Evolutionary conservation across 2,113 vertebrate species (phyloP), one percentile per base, ranked within the genome.

Genomic region (Syngnathus typhle): DNA sequence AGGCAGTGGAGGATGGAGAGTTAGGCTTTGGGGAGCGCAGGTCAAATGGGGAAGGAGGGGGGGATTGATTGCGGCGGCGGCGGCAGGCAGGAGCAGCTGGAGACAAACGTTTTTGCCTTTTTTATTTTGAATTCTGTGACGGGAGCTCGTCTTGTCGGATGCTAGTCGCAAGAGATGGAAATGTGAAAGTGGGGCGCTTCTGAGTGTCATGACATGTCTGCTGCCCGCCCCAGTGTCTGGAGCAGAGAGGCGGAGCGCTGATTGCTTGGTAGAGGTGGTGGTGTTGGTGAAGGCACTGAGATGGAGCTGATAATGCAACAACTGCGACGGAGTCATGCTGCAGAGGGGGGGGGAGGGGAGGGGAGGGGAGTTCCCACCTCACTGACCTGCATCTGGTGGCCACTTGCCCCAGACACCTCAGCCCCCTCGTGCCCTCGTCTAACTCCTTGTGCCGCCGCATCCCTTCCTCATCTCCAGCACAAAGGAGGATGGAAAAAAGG

Each of bases 361-460:
- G 61, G 13, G 19, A 4, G 23, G 44, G 43, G 64, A 77, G 52
- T 67, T 87, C 83, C 83, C 79, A 89, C 81, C 81, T 84, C 83
- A 81, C 70, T 90, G 87, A 89, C 87, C 88, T 88, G 84, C 75
- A 79, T 85, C 77, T 83, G 86, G 80, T 75, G 84, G 84, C 75
- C 64, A 78, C 70, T 66, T 81, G 68, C 70, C 64, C 51, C 51
- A 72, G 78, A 80, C 77, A 49, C 64, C 75, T 81, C 68, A 7
- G 65, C 68, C 64, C 23, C 43, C 51, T 16, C 44, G 18, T 10
- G 27, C 47, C 60, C 58, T 13, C 61, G 67, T 70, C 58, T 8
- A 37, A 21, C 21, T 49, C 47, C 73, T 68, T 54, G 54, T 36
- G 1, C 47, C 37, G 23, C 65, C 73, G 68, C 68, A 4, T 32